phyloP scores from a whole-genome alignment of 2,113 vertebrate species.

The Pelusios castaneus region DNA sequence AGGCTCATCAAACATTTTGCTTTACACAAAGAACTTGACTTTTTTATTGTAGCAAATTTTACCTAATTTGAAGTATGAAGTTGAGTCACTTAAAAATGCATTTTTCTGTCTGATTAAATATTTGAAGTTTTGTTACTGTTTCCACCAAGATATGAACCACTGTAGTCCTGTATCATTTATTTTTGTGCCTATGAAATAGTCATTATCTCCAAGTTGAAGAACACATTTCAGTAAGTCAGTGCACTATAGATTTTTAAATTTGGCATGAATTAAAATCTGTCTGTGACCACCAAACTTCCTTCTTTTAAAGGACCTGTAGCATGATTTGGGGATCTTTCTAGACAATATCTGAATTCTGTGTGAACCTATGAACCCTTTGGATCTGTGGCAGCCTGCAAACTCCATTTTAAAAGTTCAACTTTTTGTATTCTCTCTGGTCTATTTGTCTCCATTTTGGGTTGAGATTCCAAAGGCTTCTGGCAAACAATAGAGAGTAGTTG shows the following conservation, averaged over 20 bases:
- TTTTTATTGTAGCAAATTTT: not conserved
- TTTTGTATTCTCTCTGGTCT: no score
- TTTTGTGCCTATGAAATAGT: not conserved
- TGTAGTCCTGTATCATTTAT: not conserved
- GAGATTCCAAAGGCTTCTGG: no score
- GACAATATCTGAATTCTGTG: no score
- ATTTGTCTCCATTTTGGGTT: no score
- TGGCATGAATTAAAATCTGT: not conserved
- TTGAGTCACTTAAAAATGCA: not conserved
- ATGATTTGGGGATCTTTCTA: no score
- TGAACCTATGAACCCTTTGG: no score
- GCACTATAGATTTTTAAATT: not conserved
- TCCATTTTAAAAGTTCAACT: no score
- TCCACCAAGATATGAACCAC: not conserved
- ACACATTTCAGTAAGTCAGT: not conserved
- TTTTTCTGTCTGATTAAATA: not conserved
- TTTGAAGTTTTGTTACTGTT: not conserved
- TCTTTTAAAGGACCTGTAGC: not conserved
- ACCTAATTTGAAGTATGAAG: not conserved
- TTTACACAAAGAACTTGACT: not conserved
- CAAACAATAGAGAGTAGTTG: no score
- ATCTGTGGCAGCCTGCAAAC: no score
- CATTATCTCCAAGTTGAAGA: not conserved
- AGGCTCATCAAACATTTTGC: not conserved
- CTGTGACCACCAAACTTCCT: not conserved